Base-by-base conservation (phyloP, 2,888 invertebrate species). In the Lochmaea capreae region DNA sequence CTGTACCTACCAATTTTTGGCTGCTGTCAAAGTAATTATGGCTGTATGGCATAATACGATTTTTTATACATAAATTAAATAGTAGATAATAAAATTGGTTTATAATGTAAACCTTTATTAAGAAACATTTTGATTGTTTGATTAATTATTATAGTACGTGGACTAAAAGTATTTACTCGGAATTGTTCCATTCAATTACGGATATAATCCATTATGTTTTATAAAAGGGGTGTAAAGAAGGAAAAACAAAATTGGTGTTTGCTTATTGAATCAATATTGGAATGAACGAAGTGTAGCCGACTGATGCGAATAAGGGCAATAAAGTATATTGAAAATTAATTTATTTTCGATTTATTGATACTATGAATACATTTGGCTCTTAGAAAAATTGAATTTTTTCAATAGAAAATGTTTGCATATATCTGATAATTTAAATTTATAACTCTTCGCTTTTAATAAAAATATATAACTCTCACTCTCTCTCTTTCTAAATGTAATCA, bases 261-360 rank as follows among this genome's bases (percentile, higher is more conserved):
- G 61, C 39, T 61, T 61, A 61, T 61, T 26, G 62, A 63, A 63
- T 63, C 62, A 66, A 66, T 52, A 66, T 54, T 10, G 14, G 39
- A 66, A 16, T 54, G 11, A 52, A 42, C 42, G 22, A 33, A 66
- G 57, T 54, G 66, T 39, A 65, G 49, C 66, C 10, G n/a, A 67
- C 26, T 14, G 65, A 65, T 65, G 10, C 65, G 61, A 67, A 12
- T 18, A 39, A 43, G 62, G 43, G 62, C 16, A 62, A 42, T 33
- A 62, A 39, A 42, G n/a, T 62, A 67, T 57, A 74, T 74, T 33
- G 49, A 49, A 57, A 70, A 75, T 72, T 72, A 69, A 75, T 75
- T 75, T 65, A 75, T 72, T 72, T 61, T 42, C 72, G 46, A 69
- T 73, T 59, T 73, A 63, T 43, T 9, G 39, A 63, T 43, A 10